Evolutionary conservation across 2,113 vertebrate species (phyloP).

Genomic region (Cepphus grylle): DNA sequence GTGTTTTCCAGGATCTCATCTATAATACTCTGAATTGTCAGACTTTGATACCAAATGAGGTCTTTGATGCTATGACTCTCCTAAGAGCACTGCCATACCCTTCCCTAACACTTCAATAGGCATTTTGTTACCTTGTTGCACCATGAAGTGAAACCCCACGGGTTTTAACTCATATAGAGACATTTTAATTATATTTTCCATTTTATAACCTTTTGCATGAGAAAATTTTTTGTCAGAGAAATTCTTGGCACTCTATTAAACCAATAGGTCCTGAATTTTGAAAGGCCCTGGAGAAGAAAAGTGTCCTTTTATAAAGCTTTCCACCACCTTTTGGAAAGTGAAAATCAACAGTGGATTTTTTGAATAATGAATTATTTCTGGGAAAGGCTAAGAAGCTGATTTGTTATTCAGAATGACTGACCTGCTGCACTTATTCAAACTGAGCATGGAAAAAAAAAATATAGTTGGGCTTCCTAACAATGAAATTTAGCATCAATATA

Average conservation of each 20-base stretch:
- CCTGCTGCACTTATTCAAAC: slow-evolving; percentile 4
- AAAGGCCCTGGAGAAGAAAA: background rate
- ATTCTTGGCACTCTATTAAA: background rate
- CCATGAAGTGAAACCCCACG: background rate
- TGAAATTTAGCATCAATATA: slow-evolving; percentile 4
- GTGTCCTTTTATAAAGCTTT: background rate
- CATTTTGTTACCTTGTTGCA: background rate
- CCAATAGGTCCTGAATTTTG: background rate
- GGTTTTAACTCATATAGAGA: background rate
- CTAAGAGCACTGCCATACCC: background rate
- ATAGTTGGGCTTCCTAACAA: slow-evolving; percentile 26
- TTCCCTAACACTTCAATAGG: background rate
- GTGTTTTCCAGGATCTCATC: background rate
- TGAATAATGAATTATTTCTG: background rate
- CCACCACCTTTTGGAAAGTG: background rate
- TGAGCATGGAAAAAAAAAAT: background rate
- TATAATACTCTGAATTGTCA: background rate
- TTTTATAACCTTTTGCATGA: background rate
- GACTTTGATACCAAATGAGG: background rate
- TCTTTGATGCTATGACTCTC: background rate
- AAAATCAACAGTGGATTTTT: background rate
- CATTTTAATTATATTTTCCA: background rate
- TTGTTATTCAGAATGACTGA: slow-evolving; percentile 42
- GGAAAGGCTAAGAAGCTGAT: slow-evolving; percentile 7
- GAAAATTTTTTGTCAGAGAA: background rate